Evolutionary conservation across 1,140 invertebrate genomes (phyloP), one percentile per base, ranked within the genome.

Genomic region (Drosophila nigromelanica): DNA sequence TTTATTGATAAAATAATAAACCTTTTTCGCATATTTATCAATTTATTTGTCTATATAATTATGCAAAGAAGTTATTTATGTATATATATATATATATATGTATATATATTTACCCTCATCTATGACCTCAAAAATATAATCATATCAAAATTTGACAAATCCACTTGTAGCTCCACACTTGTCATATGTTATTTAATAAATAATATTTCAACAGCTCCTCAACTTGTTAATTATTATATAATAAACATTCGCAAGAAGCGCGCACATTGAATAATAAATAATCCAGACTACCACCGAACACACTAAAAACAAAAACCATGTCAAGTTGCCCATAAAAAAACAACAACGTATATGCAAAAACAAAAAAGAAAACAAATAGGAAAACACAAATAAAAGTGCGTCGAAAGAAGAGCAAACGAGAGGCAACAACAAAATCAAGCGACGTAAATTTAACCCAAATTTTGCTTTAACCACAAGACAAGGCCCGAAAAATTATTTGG

Each of bases 401-500:
- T 74, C 35, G 37, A 61, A 70, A 62, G 63, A 70, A 56, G 59
- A 54, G 58, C 58, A 70, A 69, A 55, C 30, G 21, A 71, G 62
- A 76, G 40, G 54, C 74, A 62, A 55, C 37, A 68, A 70, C 74
- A 78, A 78, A 78, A 62, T 50, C 50, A 39, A 50, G 37, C 61
- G 56, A 64, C 50, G 61, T 63, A 70, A 81, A 82, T 61, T 89
- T 89, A 89, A 87, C 83, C 83, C 69, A 78, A 89, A 89, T 89
- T 89, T 78, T 61, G 62, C 69, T 80, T 54, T 50, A 72, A 89
- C 80, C 78, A 72, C 82, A 86, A 78, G 73, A 70, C 71, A n/a
- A n/a, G 78, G 48, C 64, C 72, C 54, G 37, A 72, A 66, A 87
- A 87, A 89, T 83, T 72, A 89, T 89, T 89, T 89, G 83, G 85